Evolutionary conservation across 2,888 invertebrate species (phyloP).

Genomic region (Sinelater perroti): DNA sequence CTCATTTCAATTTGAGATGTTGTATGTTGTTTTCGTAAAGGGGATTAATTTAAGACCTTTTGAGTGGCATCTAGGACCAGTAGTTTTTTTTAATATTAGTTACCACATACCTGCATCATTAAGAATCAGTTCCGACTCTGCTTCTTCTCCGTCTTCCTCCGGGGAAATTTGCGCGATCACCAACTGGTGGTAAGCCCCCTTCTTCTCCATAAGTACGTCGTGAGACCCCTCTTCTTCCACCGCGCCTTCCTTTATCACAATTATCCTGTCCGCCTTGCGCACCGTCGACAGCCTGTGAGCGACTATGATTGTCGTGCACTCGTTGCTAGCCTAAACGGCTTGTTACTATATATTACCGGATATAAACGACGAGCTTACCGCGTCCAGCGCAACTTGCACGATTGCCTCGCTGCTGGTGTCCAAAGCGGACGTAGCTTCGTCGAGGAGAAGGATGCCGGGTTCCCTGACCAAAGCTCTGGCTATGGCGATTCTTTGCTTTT

Average conservation of each 20-base stretch:
- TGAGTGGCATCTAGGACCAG: too few species aligned
- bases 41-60: too few species aligned
- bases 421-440: constrained; percentile 91
- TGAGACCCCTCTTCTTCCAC: constrained; percentile 78
- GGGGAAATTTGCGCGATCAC: constrained; percentile 69
- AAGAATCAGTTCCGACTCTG: background rate
- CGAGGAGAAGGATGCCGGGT: constrained; percentile 80
- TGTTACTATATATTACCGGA: background rate
- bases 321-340: constrained; percentile 68
- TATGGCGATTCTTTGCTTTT: constrained; percentile 90
- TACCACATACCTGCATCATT: background rate
- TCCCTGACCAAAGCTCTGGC: constrained; percentile 85
- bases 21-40: too few species aligned
- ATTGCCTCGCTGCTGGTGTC: constrained; percentile 87
- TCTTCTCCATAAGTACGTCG: constrained; percentile 70
- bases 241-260: constrained; percentile 73
- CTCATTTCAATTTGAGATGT: too few species aligned
- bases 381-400: constrained; percentile 83
- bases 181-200: constrained; percentile 74
- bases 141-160: constrained; percentile 16
- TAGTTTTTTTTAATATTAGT: too few species aligned
- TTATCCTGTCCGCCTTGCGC: constrained; percentile 75
- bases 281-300: constrained; percentile 82
- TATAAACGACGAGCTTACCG: constrained; percentile 60
- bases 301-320: constrained; percentile 80